Conservation (phyloP, 2,888 invertebrate species). For the Dicyrtomina minuta region DNA sequence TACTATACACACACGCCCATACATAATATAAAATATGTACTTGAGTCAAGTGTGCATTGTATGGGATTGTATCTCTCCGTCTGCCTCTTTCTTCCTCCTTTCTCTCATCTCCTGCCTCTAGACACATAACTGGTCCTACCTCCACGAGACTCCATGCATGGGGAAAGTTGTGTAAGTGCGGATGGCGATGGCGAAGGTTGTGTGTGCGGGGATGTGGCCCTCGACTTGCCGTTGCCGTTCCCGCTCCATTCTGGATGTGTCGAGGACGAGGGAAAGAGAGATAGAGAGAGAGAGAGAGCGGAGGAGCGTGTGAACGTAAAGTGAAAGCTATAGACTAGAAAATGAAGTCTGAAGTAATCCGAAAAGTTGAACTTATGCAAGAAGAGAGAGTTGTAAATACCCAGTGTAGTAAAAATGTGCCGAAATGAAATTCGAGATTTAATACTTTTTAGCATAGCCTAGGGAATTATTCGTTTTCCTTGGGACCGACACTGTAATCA, state of each 20-base stretch:
- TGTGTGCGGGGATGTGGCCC: not conserved
- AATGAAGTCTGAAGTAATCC: conserved; percentile 54
- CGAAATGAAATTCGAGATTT: conserved; percentile 55
- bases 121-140: not conserved
- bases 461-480: conserved; percentile 53
- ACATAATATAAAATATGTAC: too few species aligned
- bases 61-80: not conserved
- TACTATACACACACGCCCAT: too few species aligned
- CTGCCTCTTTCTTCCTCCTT: not conserved
- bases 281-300: conserved; percentile 12
- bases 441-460: conserved; percentile 54
- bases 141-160: too few species aligned
- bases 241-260: conserved; percentile 9
- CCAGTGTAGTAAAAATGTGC: conserved; percentile 54
- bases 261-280: conserved; percentile 35
- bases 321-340: conserved; percentile 49
- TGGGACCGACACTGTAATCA: conserved; percentile 54
- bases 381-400: conserved; percentile 48
- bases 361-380: conserved; percentile 53
- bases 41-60: conserved; percentile 4
- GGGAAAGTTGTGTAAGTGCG: too few species aligned
- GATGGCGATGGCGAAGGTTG: not conserved
- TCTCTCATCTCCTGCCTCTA: not conserved
- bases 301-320: conserved; percentile 39
- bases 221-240: too few species aligned